Evolutionary conservation across 2,113 vertebrate genomes (phyloP), one percentile per base, ranked within the genome.

Genomic region (Henicopernis longicauda): DNA sequence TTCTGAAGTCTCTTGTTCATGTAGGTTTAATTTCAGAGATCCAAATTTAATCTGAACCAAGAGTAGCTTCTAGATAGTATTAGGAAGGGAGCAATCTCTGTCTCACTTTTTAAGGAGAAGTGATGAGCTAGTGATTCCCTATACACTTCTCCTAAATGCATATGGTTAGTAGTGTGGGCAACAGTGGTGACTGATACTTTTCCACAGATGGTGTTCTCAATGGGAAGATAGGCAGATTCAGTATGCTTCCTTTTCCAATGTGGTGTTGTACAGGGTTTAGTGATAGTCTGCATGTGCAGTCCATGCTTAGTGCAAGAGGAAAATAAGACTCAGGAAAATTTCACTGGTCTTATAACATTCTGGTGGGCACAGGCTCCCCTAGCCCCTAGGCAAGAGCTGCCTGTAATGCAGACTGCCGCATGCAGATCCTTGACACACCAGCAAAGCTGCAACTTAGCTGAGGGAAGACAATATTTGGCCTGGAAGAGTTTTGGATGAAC

Each of bases 121-220:
- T 52, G 20, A 31, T 29, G 32, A 86, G 5, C 13, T 63, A 44
- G 2, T 2, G 1, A 66, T 78, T 78, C 5, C 26, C 29, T 32
- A 8, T 10, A 59, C 26, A 16, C 2, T 66, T 96, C 15, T 47
- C 6, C 32, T 71, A 65, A 65, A 61, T 8, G 15, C 5, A 21
- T 55, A 18, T 14, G 7, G 4, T 20, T 50, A 27, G 16, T 38
- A n/a, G 6, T 49, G 25, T 17, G 14, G 14, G 16, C 31, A 58
- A 19, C 18, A 66, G 13, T 17, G 6, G 29, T 38, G 40, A 52
- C 45, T 4, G 22, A 32, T 44, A 57, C 6, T 54, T 74, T 76
- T 78, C 32, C 0, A 0, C 15, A 13, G 22, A 5, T 57, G 13
- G 3, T 9, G 2, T 44, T 66, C 36, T 66, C 31, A 47, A 4